phyloP scores from a whole-genome alignment of 2,888 invertebrate species.

The Nemoura dubitans region DNA sequence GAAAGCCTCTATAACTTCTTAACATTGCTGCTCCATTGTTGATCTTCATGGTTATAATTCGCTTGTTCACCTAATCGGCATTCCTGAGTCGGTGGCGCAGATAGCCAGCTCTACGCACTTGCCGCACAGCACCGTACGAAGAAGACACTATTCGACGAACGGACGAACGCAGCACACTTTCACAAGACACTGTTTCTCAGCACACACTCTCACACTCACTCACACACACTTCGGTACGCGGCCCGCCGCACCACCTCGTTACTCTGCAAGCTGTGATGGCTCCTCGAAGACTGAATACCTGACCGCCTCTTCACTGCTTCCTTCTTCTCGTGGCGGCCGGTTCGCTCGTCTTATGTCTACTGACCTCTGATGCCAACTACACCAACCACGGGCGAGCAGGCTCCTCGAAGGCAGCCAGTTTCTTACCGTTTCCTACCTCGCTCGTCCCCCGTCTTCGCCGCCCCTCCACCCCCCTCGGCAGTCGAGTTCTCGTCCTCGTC shows the following conservation, averaged over 20 bases:
- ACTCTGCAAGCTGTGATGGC: neutral
- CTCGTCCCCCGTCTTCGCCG: neutral
- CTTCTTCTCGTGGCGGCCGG: slow-evolving; percentile 7
- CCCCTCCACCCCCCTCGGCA: neutral
- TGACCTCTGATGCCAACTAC: slow-evolving; percentile 18
- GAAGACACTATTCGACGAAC: neutral
- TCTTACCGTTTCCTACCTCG: slow-evolving; percentile 16
- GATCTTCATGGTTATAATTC: slow-evolving; percentile 30
- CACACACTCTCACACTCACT: neutral
- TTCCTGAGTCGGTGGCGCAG: slow-evolving; percentile 21
- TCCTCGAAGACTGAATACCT: slow-evolving; percentile 20
- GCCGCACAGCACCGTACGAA: neutral
- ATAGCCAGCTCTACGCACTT: neutral
- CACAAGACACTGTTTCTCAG: neutral
- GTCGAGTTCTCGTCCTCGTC: no score
- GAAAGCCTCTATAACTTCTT: slow-evolving; percentile 35
- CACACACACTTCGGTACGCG: neutral
- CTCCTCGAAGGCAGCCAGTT: slow-evolving; percentile 21
- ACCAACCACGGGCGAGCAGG: slow-evolving; percentile 1
- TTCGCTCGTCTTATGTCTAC: neutral
- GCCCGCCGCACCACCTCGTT: neutral
- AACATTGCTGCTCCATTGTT: slow-evolving; percentile 29
- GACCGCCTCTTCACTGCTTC: slow-evolving; percentile 8
- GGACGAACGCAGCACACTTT: neutral
- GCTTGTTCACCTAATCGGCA: slow-evolving; percentile 34